Evolutionary conservation across 1,140 invertebrate genomes (phyloP).

Genomic region (Hylyphantes graminicola): DNA sequence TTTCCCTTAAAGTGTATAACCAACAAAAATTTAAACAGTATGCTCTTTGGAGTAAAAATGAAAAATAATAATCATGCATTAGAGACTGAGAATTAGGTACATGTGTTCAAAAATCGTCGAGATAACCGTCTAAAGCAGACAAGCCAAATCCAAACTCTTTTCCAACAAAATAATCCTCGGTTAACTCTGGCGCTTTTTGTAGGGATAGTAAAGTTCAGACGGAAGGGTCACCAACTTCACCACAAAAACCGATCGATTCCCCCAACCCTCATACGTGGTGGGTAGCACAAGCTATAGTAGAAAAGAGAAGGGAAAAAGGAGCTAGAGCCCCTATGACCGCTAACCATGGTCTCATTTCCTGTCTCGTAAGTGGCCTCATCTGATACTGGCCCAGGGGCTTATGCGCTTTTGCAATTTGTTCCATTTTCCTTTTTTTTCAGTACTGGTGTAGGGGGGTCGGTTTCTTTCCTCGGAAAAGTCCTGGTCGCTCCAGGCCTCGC

Average conservation of each 20-base stretch:
- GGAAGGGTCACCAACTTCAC: slow-evolving; percentile 8
- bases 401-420: slow-evolving; percentile 51
- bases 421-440: slow-evolving; percentile 16
- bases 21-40: too few relatives aligned
- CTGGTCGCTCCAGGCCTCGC: slow-evolving; percentile 4
- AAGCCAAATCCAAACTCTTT: slow-evolving; percentile 4
- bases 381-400: slow-evolving; percentile 47
- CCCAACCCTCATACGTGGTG: too few relatives aligned
- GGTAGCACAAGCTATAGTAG: background rate
- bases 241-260: slow-evolving; percentile 33
- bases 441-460: background rate
- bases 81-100: too few relatives aligned
- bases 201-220: slow-evolving; percentile 1
- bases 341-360: slow-evolving; percentile 53
- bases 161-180: too few relatives aligned
- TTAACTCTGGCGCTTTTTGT: too few relatives aligned
- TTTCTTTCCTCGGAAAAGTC: slow-evolving; percentile 19
- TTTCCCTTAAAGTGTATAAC: too few relatives aligned
- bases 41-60: too few relatives aligned
- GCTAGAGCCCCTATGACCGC: slow-evolving; percentile 35
- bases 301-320: background rate
- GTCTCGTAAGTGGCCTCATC: slow-evolving; percentile 54
- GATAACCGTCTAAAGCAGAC: background rate
- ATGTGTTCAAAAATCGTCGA: background rate
- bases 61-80: too few relatives aligned